phyloP scores from a whole-genome alignment of 2,113 vertebrate species.

The Trematomus loennbergii region DNA sequence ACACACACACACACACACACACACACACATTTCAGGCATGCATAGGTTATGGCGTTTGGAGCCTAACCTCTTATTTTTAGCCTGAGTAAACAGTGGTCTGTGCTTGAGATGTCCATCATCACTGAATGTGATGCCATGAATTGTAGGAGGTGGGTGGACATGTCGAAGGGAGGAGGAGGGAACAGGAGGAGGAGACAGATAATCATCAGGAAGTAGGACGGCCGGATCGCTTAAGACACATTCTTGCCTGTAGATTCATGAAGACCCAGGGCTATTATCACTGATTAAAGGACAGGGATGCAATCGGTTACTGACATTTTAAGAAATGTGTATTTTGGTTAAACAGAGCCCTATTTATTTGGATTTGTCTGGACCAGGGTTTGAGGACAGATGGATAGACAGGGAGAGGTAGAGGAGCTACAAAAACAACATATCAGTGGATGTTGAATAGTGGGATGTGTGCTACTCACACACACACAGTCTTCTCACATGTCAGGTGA shows the following conservation, averaged over 20 bases:
- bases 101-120: slow-evolving; percentile 65
- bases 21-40: slow-evolving; percentile 27
- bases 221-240: slow-evolving; percentile 34
- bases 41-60: slow-evolving; percentile 16
- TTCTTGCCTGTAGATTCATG: slow-evolving; percentile 56
- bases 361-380: not conserved
- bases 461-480: slow-evolving; percentile 29
- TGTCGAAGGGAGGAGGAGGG: slow-evolving; percentile 33
- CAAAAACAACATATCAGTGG: slow-evolving; percentile 52
- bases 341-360: slow-evolving; percentile 21
- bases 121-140: slow-evolving; percentile 15
- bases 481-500: slow-evolving; percentile 68
- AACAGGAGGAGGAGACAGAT: slow-evolving; percentile 51
- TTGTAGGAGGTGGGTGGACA: slow-evolving; percentile 29
- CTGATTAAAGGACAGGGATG: slow-evolving; percentile 58
- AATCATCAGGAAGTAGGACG: slow-evolving; percentile 61
- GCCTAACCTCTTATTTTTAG: slow-evolving; percentile 63
- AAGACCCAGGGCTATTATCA: slow-evolving; percentile 38
- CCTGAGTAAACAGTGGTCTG: slow-evolving; percentile 46
- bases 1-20: not conserved
- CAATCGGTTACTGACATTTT: slow-evolving; percentile 23
- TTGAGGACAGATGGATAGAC: slow-evolving; percentile 33
- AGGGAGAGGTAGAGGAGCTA: not conserved
- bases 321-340: slow-evolving; percentile 15
- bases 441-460: slow-evolving; percentile 38